A percentile compares a stretch with the other conserved stretches of the same genome.
These are phyloP conservation scores for Phaenicophaeus curvirostris DNA, from an alignment of 2,797 vertebrate genomes.

Conservation along the genomic window DNA sequence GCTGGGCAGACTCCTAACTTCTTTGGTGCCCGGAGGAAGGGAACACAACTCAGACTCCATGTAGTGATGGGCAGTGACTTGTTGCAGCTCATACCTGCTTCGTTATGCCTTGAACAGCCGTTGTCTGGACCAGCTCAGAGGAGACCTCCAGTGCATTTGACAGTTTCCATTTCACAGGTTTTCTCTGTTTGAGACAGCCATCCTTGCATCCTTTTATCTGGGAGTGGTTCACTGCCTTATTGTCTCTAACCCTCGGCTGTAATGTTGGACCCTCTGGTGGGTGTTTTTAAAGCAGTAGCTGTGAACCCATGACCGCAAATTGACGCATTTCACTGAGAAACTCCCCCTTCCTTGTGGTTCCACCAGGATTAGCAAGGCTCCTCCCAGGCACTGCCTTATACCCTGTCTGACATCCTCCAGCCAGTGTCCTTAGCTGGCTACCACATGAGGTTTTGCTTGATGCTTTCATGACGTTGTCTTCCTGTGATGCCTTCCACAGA, in stretches of 20 bases:
- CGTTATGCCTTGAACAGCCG: neutral
- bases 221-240: neutral
- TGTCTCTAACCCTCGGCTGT: neutral
- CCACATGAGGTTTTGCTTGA: neutral
- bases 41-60: neutral
- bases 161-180: neutral
- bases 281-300: neutral
- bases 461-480: neutral
- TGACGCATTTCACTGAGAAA: neutral
- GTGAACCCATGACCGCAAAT: neutral
- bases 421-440: neutral
- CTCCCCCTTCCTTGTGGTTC: neutral
- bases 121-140: neutral
- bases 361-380: neutral
- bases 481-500: conserved; percentile 75
- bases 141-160: neutral
- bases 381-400: neutral
- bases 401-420: neutral
- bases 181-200: neutral
- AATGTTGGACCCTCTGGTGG: neutral
- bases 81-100: neutral
- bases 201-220: neutral
- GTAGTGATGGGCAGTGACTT: neutral
- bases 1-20: neutral
- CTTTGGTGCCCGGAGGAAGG: neutral